Evolutionary conservation across 2,888 invertebrate species (phyloP).

Genomic region (Iphiclides podalirius): DNA sequence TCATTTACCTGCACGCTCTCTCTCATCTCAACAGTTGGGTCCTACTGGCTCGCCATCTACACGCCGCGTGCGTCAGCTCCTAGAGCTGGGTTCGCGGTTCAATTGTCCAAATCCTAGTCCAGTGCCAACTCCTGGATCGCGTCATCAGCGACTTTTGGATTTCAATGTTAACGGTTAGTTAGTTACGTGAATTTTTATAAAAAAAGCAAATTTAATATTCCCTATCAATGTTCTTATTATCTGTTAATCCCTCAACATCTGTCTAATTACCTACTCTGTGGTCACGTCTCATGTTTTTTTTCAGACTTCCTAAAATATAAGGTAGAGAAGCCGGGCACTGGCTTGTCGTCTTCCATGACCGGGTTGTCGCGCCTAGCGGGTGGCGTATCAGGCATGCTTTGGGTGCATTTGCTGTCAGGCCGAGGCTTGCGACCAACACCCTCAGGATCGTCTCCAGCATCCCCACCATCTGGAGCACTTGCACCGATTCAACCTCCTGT

Average conservation of each 20-base stretch:
- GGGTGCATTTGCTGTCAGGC: conserved; percentile 94
- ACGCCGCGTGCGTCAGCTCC: conserved; percentile 88
- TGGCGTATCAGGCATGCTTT: conserved; percentile 90
- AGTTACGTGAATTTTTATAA: too few species aligned
- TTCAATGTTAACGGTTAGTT: conserved; percentile 91
- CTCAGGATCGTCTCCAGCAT: conserved; percentile 84
- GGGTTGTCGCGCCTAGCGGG: conserved; percentile 70
- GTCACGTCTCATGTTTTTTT: conserved; percentile 40
- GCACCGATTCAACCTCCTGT: conserved; percentile 67
- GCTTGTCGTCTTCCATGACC: conserved; percentile 80
- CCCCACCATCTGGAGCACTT: conserved; percentile 83
- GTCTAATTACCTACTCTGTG: too few species aligned
- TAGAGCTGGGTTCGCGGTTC: conserved; percentile 83
- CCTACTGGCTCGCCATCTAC: conserved; percentile 86
- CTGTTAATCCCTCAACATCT: too few species aligned
- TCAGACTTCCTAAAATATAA: conserved; percentile 94
- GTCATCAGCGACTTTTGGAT: conserved; percentile 89
- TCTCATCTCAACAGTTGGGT: conserved; percentile 86
- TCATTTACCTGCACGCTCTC: conserved; percentile 86
- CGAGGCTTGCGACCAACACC: conserved; percentile 89
- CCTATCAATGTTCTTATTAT: too few species aligned
- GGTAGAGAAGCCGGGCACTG: conserved; percentile 85
- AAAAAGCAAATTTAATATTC: too few species aligned
- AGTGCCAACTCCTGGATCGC: conserved; percentile 88
- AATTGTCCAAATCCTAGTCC: conserved; percentile 85